phyloP scores from a whole-genome alignment of 1,140 invertebrate genomes.

The Harpegnathos saltator region DNA sequence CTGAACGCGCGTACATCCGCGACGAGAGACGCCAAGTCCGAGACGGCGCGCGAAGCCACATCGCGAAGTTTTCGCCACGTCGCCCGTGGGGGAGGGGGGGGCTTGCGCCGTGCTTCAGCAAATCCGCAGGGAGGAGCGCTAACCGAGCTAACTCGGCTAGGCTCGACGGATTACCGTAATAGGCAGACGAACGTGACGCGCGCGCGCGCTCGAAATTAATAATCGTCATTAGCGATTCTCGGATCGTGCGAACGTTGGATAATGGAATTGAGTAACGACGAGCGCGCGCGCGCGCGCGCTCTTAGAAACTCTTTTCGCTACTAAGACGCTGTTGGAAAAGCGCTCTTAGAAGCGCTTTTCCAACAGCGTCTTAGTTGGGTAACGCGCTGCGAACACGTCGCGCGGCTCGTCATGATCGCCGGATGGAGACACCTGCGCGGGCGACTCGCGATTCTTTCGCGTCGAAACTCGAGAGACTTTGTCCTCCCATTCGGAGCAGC shows the following conservation, averaged over 20 bases:
- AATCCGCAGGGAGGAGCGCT: background rate
- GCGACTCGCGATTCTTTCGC: no score
- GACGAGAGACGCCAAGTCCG: conserved; percentile 46
- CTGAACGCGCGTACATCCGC: conserved; percentile 22
- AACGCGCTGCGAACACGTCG: background rate
- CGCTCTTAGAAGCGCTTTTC: background rate
- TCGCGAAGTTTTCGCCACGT: conserved; percentile 5
- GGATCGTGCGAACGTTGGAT: background rate
- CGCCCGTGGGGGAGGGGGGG: no score
- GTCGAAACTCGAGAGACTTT: no score
- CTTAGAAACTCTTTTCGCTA: no score
- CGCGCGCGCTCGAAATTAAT: conserved; percentile 38
- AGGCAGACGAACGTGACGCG: background rate
- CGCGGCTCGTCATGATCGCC: no score
- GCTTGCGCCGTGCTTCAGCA: background rate
- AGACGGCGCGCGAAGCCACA: background rate
- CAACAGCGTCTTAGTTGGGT: background rate
- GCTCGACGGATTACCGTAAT: background rate
- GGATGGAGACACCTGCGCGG: no score
- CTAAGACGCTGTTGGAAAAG: no score
- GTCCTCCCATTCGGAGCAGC: no score
- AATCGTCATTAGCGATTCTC: conserved; percentile 29
- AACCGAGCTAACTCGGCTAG: background rate
- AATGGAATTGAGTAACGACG: background rate
- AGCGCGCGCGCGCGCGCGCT: no score